A percentile compares a stretch with the other conserved stretches of the same genome.
phyloP scores from a whole-genome alignment of 2,797 vertebrate species.

The Liasis olivaceus region DNA sequence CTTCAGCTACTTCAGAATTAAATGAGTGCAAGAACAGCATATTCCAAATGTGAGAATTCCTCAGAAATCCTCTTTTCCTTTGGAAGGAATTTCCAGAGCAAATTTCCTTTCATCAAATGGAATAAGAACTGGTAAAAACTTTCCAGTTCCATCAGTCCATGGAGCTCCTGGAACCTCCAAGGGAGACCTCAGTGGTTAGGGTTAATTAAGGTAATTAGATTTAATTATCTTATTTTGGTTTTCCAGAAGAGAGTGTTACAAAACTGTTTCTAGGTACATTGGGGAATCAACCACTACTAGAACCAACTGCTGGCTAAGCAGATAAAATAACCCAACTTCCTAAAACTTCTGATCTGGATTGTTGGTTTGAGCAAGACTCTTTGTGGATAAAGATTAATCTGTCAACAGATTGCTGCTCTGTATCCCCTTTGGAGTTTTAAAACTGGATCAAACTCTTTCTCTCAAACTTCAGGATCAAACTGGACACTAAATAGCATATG shows the following conservation, averaged over 20 bases:
- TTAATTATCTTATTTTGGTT: neutral
- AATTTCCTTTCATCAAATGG: too few species aligned
- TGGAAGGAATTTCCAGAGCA: too few species aligned
- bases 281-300: neutral
- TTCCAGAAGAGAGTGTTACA: neutral
- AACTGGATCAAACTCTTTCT: neutral
- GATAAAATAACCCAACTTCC: neutral
- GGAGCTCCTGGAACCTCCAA: neutral
- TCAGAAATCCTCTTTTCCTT: too few species aligned
- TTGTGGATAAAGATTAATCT: neutral
- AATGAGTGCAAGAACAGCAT: too few species aligned
- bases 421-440: neutral
- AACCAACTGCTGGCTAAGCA: neutral
- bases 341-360: neutral
- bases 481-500: neutral
- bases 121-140: too few species aligned
- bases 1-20: too few species aligned
- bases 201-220: neutral
- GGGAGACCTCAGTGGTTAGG: neutral
- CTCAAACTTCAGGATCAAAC: neutral
- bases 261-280: neutral
- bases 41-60: too few species aligned
- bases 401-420: neutral
- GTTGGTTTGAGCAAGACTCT: neutral
- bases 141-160: neutral